Conservation (phyloP, 2,797 vertebrate genomes). For the Sebastes steindachneri region DNA sequence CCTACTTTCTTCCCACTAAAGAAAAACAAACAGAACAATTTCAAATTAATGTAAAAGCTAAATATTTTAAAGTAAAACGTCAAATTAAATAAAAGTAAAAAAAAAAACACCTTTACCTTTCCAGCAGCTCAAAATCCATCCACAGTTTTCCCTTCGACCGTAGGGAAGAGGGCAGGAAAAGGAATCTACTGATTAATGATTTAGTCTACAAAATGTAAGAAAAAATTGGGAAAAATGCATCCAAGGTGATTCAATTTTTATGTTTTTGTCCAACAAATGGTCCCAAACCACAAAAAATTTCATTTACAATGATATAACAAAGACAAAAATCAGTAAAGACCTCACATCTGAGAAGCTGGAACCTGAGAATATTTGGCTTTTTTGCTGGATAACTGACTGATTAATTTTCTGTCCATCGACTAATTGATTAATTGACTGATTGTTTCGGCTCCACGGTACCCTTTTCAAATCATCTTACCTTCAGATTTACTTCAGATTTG, state of each 20-base stretch:
- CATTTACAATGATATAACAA: not conserved
- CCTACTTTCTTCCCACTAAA: constrained; percentile 63
- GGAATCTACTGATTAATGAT: too few relatives aligned
- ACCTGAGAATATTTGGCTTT: too few relatives aligned
- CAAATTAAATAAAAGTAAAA: not conserved
- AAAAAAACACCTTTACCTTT: constrained; percentile 76
- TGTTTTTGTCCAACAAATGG: too few relatives aligned
- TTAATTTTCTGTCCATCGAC: not conserved
- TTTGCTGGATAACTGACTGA: too few relatives aligned
- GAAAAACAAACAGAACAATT: constrained; percentile 21
- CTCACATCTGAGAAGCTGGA: not conserved
- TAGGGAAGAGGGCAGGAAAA: constrained; percentile 1
- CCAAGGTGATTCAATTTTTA: too few relatives aligned
- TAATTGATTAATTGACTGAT: not conserved
- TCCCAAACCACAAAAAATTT: not conserved
- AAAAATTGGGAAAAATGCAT: too few relatives aligned
- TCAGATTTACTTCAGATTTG: not conserved
- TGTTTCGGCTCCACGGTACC: too few relatives aligned
- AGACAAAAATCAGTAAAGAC: not conserved
- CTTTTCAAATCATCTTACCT: too few relatives aligned
- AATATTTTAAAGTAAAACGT: not conserved
- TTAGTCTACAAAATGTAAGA: too few relatives aligned
- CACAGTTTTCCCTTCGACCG: constrained; percentile 81
- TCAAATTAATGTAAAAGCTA: not conserved
- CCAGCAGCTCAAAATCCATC: constrained; percentile 84